A percentile compares a stretch with the other conserved stretches of the same genome.
These are phyloP conservation scores for Chitala chitala DNA, from an alignment of 2,113 vertebrate species.

Conservation along the genomic window DNA sequence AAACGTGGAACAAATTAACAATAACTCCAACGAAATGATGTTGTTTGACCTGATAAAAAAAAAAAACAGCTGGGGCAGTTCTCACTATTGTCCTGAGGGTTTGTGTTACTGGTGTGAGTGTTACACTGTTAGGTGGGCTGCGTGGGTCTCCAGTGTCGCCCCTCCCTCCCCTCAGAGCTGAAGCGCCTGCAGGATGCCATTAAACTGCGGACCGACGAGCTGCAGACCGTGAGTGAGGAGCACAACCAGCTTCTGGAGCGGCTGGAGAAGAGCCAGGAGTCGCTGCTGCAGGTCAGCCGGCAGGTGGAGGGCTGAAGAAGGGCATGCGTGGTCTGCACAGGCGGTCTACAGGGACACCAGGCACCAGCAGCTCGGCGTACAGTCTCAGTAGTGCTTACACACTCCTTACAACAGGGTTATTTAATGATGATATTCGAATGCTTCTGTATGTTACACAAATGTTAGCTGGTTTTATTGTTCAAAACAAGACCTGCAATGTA, in stretches of 20 bases:
- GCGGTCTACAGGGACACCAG: not conserved
- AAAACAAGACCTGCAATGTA: too few species aligned
- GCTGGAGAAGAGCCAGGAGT: slow-evolving; percentile 58
- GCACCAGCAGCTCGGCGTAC: not conserved
- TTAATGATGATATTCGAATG: not conserved
- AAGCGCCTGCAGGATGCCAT: slow-evolving; percentile 68
- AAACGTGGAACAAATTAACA: too few species aligned
- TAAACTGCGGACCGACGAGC: slow-evolving; percentile 63
- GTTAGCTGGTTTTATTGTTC: not conserved
- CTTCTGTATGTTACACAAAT: not conserved
- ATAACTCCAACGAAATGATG: too few species aligned
- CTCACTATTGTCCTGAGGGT: too few species aligned
- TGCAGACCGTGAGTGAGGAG: slow-evolving; percentile 62
- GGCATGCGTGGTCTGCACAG: not conserved
- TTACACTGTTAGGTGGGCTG: not conserved
- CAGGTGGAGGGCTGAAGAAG: not conserved
- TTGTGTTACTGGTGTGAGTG: too few species aligned
- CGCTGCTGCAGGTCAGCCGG: slow-evolving; percentile 60
- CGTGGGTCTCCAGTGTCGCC: not conserved
- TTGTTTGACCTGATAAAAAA: too few species aligned
- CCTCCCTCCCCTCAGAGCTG: slow-evolving; percentile 55
- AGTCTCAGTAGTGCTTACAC: not conserved
- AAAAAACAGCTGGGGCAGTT: too few species aligned
- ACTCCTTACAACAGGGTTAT: not conserved
- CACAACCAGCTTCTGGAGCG: slow-evolving; percentile 63